Percentiles rank a stretch among this genome's conserved stretches.
Evolutionary conservation across 2,113 vertebrate genomes (phyloP).

Genomic region (Malurus alboscapulatus): DNA sequence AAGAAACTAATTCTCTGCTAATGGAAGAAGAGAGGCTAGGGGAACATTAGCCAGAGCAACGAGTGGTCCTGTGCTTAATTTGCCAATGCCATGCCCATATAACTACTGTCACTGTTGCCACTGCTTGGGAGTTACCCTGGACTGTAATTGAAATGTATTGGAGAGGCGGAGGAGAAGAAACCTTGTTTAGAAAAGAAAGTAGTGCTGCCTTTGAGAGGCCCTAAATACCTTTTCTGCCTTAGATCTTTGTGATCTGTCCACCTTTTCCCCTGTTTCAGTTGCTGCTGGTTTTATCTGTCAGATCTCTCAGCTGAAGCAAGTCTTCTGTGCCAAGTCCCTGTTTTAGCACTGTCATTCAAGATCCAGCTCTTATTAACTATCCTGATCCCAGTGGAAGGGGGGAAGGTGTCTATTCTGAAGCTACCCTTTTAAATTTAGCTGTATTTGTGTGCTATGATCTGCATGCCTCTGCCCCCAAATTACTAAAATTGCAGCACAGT

Average conservation of each 20-base stretch:
- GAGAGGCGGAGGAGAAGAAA: background rate
- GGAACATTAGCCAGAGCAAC: background rate
- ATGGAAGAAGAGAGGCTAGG: background rate
- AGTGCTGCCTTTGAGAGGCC: background rate
- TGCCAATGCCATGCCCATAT: background rate
- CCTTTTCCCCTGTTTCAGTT: background rate
- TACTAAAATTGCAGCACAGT: conserved; percentile 23
- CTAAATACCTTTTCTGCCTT: background rate
- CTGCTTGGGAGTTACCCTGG: background rate
- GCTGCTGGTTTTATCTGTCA: background rate
- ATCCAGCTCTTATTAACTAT: background rate
- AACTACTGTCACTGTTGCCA: background rate
- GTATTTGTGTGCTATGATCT: background rate
- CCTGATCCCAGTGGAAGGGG: background rate
- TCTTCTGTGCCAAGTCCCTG: background rate
- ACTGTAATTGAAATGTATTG: background rate
- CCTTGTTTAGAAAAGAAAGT: background rate
- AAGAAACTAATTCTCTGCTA: background rate
- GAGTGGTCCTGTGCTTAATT: background rate
- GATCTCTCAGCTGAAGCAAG: background rate
- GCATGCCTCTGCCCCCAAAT: conserved; percentile 6
- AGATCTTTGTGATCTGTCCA: background rate
- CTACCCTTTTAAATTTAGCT: background rate
- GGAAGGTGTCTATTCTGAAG: background rate
- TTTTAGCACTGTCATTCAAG: conserved; percentile 9